A percentile compares a stretch with the other conserved stretches of the same genome.
Conservation (phyloP, 1,140 invertebrate genomes). For the Neodiprion lecontei region DNA sequence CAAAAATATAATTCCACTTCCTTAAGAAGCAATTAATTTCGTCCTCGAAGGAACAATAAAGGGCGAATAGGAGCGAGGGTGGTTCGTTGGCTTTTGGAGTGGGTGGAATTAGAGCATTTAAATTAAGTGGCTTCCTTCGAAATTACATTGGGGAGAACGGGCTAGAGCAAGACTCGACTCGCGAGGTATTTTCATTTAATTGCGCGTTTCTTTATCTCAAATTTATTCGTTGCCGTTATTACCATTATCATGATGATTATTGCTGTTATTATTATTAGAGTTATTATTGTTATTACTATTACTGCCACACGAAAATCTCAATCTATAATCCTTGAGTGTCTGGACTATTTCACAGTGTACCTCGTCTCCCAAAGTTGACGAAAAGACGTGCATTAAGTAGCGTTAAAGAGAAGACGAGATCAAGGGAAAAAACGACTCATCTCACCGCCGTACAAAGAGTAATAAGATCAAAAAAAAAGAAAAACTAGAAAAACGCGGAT, state of each 20-base stretch:
- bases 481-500: too few species aligned
- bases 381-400: too few species aligned
- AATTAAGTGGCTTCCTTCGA: constrained; percentile 58
- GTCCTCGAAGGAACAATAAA: constrained; percentile 49
- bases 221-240: not conserved
- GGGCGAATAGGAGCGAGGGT: constrained; percentile 30
- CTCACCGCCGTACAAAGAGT: too few species aligned
- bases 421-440: too few species aligned
- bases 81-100: not conserved
- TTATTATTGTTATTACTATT: too few species aligned
- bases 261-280: not conserved
- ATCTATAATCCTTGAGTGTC: too few species aligned
- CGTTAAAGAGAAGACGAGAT: too few species aligned
- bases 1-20: constrained; percentile 57
- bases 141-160: constrained; percentile 51
- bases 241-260: not conserved
- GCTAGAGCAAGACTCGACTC: not conserved
- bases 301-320: too few species aligned
- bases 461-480: too few species aligned
- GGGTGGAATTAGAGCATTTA: constrained; percentile 41
- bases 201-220: not conserved
- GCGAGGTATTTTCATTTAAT: not conserved
- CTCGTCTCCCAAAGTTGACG: too few species aligned
- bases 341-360: too few species aligned
- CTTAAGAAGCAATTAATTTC: constrained; percentile 59